Conservation (phyloP, 2,113 vertebrate genomes). For the Syngnathus scovelli region DNA sequence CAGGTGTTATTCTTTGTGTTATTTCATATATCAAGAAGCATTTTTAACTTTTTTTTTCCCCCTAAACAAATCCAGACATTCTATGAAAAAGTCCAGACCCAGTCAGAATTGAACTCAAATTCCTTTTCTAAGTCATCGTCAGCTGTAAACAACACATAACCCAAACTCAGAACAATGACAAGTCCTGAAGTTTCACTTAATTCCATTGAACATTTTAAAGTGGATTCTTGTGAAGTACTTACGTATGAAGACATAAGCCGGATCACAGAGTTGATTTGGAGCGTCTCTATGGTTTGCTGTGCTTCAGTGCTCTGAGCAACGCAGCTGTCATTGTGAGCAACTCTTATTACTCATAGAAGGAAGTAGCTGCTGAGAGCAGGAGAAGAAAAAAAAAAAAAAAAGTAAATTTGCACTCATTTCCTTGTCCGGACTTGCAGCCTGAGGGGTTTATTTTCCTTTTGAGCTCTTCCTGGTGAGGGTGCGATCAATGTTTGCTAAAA, state of each 20-base stretch:
- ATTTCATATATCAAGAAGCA: neutral
- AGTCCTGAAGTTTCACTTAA: neutral
- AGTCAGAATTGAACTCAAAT: neutral
- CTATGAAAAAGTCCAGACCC: neutral
- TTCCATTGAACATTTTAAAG: neutral
- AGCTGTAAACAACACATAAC: neutral
- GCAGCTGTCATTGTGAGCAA: neutral
- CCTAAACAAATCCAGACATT: neutral
- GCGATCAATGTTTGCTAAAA: slow-evolving; percentile 1
- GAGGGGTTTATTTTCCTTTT: slow-evolving; percentile 7
- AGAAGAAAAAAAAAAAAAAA: slow-evolving; percentile 14
- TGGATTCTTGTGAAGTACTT: slow-evolving; percentile 32
- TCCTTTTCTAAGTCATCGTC: neutral
- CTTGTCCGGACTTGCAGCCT: slow-evolving; percentile 36
- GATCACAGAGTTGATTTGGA: neutral
- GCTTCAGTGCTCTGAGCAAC: slow-evolving; percentile 11
- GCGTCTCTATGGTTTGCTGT: neutral
- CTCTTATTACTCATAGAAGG: slow-evolving; percentile 57
- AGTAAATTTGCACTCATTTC: slow-evolving; percentile 42
- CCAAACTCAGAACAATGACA: neutral
- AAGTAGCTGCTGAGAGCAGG: slow-evolving; percentile 44
- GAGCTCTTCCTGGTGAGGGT: slow-evolving; percentile 9
- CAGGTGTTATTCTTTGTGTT: neutral
- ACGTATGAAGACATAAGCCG: slow-evolving; percentile 15
- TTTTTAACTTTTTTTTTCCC: neutral